These are phyloP conservation scores for Acanthosepion pharaonis DNA, from an alignment of 2,888 invertebrate species.

Conservation along the genomic window DNA sequence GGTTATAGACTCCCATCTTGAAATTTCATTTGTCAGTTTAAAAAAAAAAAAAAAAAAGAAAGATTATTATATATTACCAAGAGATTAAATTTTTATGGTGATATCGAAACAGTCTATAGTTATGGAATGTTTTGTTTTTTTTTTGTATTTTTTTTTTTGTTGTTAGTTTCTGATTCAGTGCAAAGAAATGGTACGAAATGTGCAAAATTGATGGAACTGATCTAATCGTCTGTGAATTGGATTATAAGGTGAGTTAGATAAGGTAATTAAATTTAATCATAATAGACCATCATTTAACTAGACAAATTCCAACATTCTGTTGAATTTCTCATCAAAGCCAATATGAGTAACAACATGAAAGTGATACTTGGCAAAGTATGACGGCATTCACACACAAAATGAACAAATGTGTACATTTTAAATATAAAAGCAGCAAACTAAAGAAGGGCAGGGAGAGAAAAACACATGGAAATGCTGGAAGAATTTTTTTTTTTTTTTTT, in stretches of 20 bases:
- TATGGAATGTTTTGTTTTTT: not conserved
- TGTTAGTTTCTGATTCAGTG: not conserved
- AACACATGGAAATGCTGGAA: constrained; percentile 46
- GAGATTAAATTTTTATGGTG: not conserved
- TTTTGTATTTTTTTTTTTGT: not conserved
- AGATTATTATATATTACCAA: not conserved
- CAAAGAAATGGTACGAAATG: not conserved
- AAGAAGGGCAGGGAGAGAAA: not conserved
- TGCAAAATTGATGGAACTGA: not conserved
- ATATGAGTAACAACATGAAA: constrained; percentile 44
- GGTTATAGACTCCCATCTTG: not conserved
- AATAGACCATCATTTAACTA: not conserved
- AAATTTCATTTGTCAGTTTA: not conserved
- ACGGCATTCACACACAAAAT: constrained; percentile 46
- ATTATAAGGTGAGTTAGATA: not conserved
- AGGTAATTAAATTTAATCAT: not conserved
- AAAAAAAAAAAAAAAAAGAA: not conserved
- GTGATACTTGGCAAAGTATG: constrained; percentile 25
- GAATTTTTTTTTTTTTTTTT: constrained; percentile 24
- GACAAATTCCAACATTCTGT: not conserved
- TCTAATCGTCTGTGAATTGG: not conserved
- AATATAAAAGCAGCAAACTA: constrained; percentile 44
- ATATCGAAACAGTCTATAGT: not conserved
- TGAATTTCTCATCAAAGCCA: not conserved
- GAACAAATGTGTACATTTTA: constrained; percentile 38